Evolutionary conservation across 2,113 vertebrate genomes (phyloP).

Genomic region (Macrotus californicus): DNA sequence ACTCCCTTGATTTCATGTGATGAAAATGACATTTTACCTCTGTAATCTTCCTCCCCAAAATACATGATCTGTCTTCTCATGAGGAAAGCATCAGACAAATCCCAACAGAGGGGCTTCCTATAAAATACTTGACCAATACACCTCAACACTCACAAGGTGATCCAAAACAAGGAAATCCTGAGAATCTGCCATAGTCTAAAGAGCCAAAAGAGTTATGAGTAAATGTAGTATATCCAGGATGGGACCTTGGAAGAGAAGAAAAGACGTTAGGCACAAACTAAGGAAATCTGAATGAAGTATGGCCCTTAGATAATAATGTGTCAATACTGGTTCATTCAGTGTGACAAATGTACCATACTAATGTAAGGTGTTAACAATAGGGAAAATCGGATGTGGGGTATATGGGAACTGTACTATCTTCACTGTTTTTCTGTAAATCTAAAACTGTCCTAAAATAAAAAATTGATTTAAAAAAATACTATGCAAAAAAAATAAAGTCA

Average conservation of each 20-base stretch:
- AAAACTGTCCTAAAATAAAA: conserved; percentile 9
- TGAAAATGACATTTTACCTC: conserved; percentile 1
- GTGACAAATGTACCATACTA: not conserved
- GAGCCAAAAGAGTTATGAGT: not conserved
- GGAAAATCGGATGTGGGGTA: not conserved
- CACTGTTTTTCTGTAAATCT: conserved; percentile 1
- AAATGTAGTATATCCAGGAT: not conserved
- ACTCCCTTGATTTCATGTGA: not conserved
- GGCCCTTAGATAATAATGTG: not conserved
- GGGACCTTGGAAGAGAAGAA: not conserved
- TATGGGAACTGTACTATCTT: not conserved
- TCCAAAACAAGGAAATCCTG: not conserved
- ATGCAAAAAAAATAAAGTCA: conserved; percentile 5
- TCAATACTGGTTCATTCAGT: not conserved
- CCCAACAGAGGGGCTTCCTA: not conserved
- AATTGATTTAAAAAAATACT: not conserved
- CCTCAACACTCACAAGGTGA: not conserved
- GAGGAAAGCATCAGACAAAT: not conserved
- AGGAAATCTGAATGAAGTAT: not conserved
- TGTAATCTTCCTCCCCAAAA: not conserved
- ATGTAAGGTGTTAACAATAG: not conserved
- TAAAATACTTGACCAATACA: not conserved
- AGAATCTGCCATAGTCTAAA: not conserved
- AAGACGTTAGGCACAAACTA: not conserved
- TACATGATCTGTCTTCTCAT: not conserved